A percentile compares a stretch with the other conserved stretches of the same genome.
Conservation (phyloP, 1,140 invertebrate genomes). For the Metaphire vulgaris region DNA sequence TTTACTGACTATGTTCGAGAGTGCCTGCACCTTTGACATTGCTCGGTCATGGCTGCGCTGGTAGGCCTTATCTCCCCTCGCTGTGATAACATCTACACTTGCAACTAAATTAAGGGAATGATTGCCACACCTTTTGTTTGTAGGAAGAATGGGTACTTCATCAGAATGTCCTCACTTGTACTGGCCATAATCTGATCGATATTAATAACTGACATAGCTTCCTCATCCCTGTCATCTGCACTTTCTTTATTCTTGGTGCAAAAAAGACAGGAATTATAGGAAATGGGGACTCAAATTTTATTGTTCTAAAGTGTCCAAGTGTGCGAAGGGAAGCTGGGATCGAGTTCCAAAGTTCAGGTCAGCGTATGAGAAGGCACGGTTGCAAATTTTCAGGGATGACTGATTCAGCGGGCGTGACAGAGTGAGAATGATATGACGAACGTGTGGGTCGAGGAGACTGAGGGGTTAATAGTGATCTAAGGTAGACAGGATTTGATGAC, state of each 20-base stretch:
- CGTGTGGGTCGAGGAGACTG: neutral
- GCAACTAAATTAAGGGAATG: conserved; percentile 1
- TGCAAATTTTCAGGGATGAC: too few species aligned
- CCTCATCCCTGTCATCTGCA: too few species aligned
- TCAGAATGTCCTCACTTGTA: neutral
- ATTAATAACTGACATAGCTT: neutral
- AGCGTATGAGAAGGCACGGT: too few species aligned
- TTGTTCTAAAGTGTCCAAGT: too few species aligned
- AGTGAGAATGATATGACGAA: neutral
- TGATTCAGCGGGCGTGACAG: neutral
- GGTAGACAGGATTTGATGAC: too few species aligned
- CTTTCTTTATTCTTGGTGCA: too few species aligned
- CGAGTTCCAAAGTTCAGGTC: too few species aligned
- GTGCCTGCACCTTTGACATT: neutral
- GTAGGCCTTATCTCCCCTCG: neutral
- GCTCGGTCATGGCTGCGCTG: conserved; percentile 2
- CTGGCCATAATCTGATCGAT: neutral
- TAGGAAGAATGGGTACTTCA: conserved; percentile 1
- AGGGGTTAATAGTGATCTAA: too few species aligned
- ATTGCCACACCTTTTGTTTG: neutral
- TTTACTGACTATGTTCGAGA: neutral
- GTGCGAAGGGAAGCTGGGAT: too few species aligned
- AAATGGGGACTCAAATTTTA: too few species aligned
- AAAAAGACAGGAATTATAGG: too few species aligned
- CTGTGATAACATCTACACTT: neutral